phyloP scores from a whole-genome alignment of 2,888 invertebrate species.

The Drosophila subsilvestris region DNA sequence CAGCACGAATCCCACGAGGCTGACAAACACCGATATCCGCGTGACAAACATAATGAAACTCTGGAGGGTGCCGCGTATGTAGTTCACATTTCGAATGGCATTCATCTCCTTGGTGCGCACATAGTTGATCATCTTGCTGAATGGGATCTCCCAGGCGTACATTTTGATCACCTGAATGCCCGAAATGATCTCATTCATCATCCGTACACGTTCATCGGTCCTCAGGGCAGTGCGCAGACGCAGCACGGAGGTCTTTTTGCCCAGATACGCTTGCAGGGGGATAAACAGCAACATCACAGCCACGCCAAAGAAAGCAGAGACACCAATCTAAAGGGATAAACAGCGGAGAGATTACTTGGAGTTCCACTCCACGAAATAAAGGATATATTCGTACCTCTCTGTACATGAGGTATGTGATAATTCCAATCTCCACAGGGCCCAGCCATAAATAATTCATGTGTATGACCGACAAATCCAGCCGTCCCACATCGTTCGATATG shows the following conservation, averaged over 20 bases:
- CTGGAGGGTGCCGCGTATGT: slow-evolving; percentile 90
- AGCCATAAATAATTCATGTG: slow-evolving; percentile 97
- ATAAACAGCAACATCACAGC: slow-evolving; percentile 87
- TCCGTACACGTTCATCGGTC: slow-evolving; percentile 94
- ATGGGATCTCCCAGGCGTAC: slow-evolving; percentile 97
- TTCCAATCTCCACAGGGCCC: slow-evolving; percentile 92
- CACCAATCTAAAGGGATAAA: slow-evolving; percentile 83
- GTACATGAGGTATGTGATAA: slow-evolving; percentile 92
- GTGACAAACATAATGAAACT: slow-evolving; percentile 95
- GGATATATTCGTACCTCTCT: slow-evolving; percentile 84
- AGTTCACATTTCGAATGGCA: slow-evolving; percentile 89
- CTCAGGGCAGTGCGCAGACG: slow-evolving; percentile 92
- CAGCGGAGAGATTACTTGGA: background rate
- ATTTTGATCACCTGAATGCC: slow-evolving; percentile 97
- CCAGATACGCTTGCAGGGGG: slow-evolving; percentile 90
- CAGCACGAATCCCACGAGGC: slow-evolving; percentile 91
- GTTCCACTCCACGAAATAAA: background rate
- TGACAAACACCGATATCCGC: slow-evolving; percentile 93
- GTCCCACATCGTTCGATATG: slow-evolving; percentile 96
- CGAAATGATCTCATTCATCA: slow-evolving; percentile 95
- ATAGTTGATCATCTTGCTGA: slow-evolving; percentile 89
- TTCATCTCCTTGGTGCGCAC: slow-evolving; percentile 87
- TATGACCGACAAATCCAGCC: slow-evolving; percentile 87
- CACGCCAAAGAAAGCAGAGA: slow-evolving; percentile 86
- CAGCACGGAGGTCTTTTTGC: slow-evolving; percentile 90